These are phyloP conservation scores for Pimephales promelas DNA, from an alignment of 2,113 vertebrate species.

Conservation along the genomic window DNA sequence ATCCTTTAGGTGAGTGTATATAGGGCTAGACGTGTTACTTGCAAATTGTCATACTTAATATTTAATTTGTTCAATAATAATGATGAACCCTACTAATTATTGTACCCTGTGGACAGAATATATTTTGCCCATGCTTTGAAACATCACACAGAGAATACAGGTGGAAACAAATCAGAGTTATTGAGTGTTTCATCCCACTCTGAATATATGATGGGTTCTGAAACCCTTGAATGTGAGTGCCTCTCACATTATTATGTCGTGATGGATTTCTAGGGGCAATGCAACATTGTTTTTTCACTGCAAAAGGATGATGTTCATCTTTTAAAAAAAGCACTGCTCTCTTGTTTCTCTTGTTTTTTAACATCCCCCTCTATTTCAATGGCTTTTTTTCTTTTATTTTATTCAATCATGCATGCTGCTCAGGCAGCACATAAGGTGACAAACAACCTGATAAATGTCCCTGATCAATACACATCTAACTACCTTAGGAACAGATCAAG, in stretches of 20 bases:
- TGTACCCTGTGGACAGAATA: not conserved
- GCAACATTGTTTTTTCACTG: slow-evolving; percentile 8
- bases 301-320: slow-evolving; percentile 13
- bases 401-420: not conserved
- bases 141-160: not conserved
- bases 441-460: not conserved
- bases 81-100: not conserved
- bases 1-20: too few species aligned
- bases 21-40: not conserved
- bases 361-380: not conserved
- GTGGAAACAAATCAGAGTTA: not conserved
- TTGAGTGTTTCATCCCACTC: not conserved
- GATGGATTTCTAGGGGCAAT: slow-evolving; percentile 14
- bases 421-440: not conserved
- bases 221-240: slow-evolving; percentile 10
- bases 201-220: not conserved
- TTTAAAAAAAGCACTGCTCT: not conserved
- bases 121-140: not conserved
- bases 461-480: not conserved
- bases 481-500: slow-evolving; percentile 15
- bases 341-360: not conserved
- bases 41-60: not conserved
- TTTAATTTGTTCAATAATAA: not conserved
- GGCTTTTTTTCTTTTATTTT: not conserved
- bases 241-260: slow-evolving; percentile 1